Evolutionary conservation across 2,888 invertebrate genomes (phyloP).

Genomic region (Tuta absoluta): DNA sequence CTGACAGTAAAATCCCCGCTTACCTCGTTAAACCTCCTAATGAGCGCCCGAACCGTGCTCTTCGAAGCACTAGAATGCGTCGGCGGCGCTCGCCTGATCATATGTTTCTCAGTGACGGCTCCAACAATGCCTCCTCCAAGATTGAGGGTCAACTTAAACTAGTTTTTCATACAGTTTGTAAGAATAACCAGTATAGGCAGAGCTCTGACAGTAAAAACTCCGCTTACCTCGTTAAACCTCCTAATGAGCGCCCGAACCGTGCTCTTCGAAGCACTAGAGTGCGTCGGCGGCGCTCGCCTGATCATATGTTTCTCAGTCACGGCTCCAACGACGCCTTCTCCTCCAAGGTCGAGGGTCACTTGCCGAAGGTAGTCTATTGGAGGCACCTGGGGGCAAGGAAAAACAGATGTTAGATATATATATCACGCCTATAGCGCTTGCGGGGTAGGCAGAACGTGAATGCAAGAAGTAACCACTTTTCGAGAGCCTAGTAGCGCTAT

Average conservation of each 20-base stretch:
- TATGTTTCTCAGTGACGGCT: too few relatives aligned
- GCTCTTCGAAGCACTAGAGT: slow-evolving; percentile 63
- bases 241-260: slow-evolving; percentile 91
- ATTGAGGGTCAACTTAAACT: too few relatives aligned
- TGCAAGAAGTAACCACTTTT: too few relatives aligned
- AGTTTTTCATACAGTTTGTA: too few relatives aligned
- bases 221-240: slow-evolving; percentile 93
- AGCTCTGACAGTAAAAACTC: not conserved
- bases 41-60: too few relatives aligned
- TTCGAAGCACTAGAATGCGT: too few relatives aligned
- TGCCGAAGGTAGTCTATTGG: slow-evolving; percentile 94
- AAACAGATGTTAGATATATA: not conserved
- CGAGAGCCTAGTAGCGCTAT: too few relatives aligned
- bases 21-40: slow-evolving; percentile 95
- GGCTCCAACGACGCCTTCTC: slow-evolving; percentile 70
- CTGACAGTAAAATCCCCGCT: not conserved
- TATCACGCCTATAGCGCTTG: too few relatives aligned
- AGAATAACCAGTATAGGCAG: too few relatives aligned
- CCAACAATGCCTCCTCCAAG: too few relatives aligned
- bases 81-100: too few relatives aligned
- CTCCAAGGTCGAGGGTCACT: slow-evolving; percentile 91
- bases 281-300: slow-evolving; percentile 67
- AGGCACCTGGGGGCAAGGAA: slow-evolving; percentile 79
- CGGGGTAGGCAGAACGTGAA: too few relatives aligned
- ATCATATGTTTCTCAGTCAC: slow-evolving; percentile 74